Base-by-base conservation (phyloP, 2,113 vertebrate genomes). In the Globicephala melas region DNA sequence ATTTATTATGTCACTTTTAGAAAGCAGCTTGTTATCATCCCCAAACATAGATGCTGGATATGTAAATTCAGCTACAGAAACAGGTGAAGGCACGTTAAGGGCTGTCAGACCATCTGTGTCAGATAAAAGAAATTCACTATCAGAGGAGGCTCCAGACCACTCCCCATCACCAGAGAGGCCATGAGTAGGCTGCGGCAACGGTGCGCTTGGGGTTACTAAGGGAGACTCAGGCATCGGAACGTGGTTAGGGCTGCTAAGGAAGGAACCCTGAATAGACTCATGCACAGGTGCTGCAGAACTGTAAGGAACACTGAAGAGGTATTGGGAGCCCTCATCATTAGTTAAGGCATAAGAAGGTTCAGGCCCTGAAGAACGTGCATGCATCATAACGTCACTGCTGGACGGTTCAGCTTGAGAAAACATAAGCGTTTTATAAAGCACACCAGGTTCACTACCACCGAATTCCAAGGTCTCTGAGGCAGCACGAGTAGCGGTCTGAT, bases 401-500 rank as follows among this genome's bases (percentile, higher is more conserved):
- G 98, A 97, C 96, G 98, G 96, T 98, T 99, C 98, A 85, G 98
- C 98, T 98, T 97, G 98, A 98, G 98, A 98, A 98, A 98, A 96
- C 93, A 98, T 77, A 77, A 96, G 97, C 94, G 98, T 98, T 98
- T 98, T 98, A 98, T 98, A 98, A 89, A 97, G 96, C 95, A 96
- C 94, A 90, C 94, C 83, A 88, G 96, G 93, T 91, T 97, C 95
- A 98, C 98, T 97, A 99, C 97, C 98, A 98, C 98, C 98, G 97
- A 98, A 98, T 98, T 98, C 98, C 98, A 98, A 73, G 41, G 99
- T 99, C 98, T 99, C 98, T 89, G 99, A 99, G 98, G 99, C 98
- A 98, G 99, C 98, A 93, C 62, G 98, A 89, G 92, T 55, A 87
- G 98, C 97, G 93, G 98, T 96, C 96, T 98, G 98, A 99, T 98